phyloP scores from a whole-genome alignment of 1,140 invertebrate genomes.

The Meloidogyne exigua region DNA sequence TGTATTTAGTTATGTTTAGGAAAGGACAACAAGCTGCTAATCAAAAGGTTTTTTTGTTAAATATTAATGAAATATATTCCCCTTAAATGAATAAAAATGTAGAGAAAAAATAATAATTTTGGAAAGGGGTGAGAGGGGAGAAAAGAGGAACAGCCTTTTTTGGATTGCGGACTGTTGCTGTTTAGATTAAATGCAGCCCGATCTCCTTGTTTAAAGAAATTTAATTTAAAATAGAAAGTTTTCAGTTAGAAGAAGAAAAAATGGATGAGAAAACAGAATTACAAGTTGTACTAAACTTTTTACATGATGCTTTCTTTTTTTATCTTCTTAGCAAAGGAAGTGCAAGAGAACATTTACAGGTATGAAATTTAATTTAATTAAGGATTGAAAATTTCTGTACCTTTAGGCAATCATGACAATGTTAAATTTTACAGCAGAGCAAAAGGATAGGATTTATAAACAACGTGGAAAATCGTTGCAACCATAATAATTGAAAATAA shows the following conservation, averaged over 20 bases:
- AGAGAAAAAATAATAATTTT: too few relatives aligned
- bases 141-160: too few relatives aligned
- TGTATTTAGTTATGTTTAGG: slow-evolving; percentile 63
- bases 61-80: too few relatives aligned
- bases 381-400: neutral
- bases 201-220: too few relatives aligned
- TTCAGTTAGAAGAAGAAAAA: slow-evolving; percentile 37
- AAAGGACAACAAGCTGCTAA: slow-evolving; percentile 61
- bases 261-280: slow-evolving; percentile 61
- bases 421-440: slow-evolving; percentile 56
- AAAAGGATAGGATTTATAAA: slow-evolving; percentile 55
- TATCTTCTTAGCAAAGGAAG: slow-evolving; percentile 59
- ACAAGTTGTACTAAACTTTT: slow-evolving; percentile 52
- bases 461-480: slow-evolving; percentile 57
- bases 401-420: slow-evolving; percentile 63
- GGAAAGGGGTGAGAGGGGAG: too few relatives aligned
- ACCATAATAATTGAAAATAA: neutral
- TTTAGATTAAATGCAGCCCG: too few relatives aligned
- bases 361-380: neutral
- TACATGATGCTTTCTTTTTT: slow-evolving; percentile 63
- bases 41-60: slow-evolving; percentile 4
- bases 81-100: too few relatives aligned
- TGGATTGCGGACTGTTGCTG: too few relatives aligned
- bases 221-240: neutral
- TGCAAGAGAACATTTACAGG: slow-evolving; percentile 58